Conservation (phyloP, 2,888 invertebrate species). For the Athrips mouffetella region DNA sequence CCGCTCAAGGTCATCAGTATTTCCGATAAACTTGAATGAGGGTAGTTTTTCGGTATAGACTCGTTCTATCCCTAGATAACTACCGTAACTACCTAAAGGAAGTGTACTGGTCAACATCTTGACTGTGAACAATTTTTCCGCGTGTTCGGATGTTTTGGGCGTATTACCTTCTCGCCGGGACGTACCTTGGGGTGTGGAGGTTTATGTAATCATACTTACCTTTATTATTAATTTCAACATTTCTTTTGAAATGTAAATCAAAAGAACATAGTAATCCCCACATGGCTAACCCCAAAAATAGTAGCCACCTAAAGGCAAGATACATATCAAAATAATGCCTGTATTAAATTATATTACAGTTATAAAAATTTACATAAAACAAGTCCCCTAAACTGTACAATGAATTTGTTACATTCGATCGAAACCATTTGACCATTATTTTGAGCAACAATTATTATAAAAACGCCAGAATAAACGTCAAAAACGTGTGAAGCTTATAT, state of each 20-base stretch:
- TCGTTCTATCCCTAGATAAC: too few relatives aligned
- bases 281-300: conserved; percentile 49
- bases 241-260: conserved; percentile 35
- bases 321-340: conserved; percentile 43
- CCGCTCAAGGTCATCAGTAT: too few relatives aligned
- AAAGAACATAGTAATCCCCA: conserved; percentile 54
- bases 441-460: conserved; percentile 18
- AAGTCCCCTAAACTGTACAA: conserved; percentile 28
- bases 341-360: neutral
- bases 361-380: neutral
- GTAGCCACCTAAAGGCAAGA: conserved; percentile 66
- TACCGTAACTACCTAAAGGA: too few relatives aligned
- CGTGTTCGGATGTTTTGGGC: too few relatives aligned
- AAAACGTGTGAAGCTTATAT: neutral
- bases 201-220: conserved; percentile 27
- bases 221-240: conserved; percentile 22
- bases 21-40: too few relatives aligned
- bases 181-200: too few relatives aligned
- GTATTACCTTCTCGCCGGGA: too few relatives aligned
- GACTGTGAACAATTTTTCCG: too few relatives aligned
- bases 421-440: conserved; percentile 44
- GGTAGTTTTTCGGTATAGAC: too few relatives aligned
- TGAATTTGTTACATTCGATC: conserved; percentile 41
- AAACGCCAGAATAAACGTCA: neutral
- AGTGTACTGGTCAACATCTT: too few relatives aligned